Base-by-base conservation (phyloP, 2,888 invertebrate genomes). In the Dermolepida albohirtum region DNA sequence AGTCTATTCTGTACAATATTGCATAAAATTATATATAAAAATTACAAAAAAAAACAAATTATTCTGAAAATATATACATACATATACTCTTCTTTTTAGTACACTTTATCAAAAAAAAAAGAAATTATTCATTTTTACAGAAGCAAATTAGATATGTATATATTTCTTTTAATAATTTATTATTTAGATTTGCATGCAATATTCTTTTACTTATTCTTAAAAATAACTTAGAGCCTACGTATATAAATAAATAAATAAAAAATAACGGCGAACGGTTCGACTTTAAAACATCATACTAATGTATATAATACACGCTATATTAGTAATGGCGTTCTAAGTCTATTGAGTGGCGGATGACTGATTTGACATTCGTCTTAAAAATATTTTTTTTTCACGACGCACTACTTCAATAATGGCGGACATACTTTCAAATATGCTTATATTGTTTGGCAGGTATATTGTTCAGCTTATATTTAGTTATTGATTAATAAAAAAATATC, bases 341-440 rank as follows among this genome's bases (percentile, higher is more conserved):
- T 62, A 62, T 39, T 47, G 47, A 29, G 47, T 47, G 59, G 59
- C 59, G 47, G 59, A 49, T 62, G 59, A 59, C 29, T 62, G 59
- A 59, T 14, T 44, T 43, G 44, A 44, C 14, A 59, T n/a, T n/a
- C n/a, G 17, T 44, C 59, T 44, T 59, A 62, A 47, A 47, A 62
- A 47, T 57, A 57, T 22, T 14, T 12, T 62, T 44, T 29, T 22
- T 57, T 34, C 6, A 44, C 27, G 12, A 41, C 12, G 10, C 5
- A 14, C 59, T 59, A 59, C 29, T 59, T 59, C 10, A 62, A 62
- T 47, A 62, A n/a, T 62, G 59, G 59, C 59, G 47, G 59, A 62
- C 39, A 62, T 49, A 49, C 7, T 16, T 34, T 34, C 22, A 22
- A 49, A 49, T 49, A 49, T 49, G 22, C 43, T 57, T 7, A 16